These are phyloP conservation scores for Maconellicoccus hirsutus DNA, from an alignment of 1,140 invertebrate species.

Conservation along the genomic window DNA sequence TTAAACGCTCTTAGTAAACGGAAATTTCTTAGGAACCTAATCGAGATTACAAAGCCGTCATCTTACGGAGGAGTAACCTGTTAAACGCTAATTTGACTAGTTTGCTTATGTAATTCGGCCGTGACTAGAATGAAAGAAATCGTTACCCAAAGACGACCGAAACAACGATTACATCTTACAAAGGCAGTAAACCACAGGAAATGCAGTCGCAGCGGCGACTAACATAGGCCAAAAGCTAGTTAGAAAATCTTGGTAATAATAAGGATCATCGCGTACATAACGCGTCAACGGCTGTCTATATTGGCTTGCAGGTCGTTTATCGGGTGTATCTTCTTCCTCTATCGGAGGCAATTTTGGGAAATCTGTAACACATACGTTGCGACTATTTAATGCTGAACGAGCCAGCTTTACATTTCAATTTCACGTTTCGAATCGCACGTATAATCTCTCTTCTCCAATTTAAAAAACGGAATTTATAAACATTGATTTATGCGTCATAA, in stretches of 20 bases:
- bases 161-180: slow-evolving; percentile 6
- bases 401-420: too few species aligned
- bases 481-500: too few species aligned
- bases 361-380: slow-evolving; percentile 12
- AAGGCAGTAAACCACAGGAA: slow-evolving; percentile 6
- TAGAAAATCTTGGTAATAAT: background rate
- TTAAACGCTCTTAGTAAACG: too few species aligned
- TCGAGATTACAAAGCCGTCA: too few species aligned
- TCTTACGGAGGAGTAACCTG: too few species aligned
- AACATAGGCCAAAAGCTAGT: background rate
- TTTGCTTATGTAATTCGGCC: too few species aligned
- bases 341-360: background rate
- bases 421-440: too few species aligned
- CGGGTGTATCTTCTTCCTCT: background rate
- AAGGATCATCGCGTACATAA: background rate
- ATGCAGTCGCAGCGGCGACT: background rate
- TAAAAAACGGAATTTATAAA: too few species aligned
- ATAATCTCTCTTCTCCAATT: too few species aligned
- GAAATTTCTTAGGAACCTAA: too few species aligned
- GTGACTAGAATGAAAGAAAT: background rate
- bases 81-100: background rate
- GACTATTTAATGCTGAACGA: too few species aligned
- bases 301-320: background rate
- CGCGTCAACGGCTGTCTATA: background rate
- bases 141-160: background rate